Evolutionary conservation across 2,113 vertebrate species (phyloP), one percentile per base, ranked within the genome.

Genomic region (Apodemus speciosus): DNA sequence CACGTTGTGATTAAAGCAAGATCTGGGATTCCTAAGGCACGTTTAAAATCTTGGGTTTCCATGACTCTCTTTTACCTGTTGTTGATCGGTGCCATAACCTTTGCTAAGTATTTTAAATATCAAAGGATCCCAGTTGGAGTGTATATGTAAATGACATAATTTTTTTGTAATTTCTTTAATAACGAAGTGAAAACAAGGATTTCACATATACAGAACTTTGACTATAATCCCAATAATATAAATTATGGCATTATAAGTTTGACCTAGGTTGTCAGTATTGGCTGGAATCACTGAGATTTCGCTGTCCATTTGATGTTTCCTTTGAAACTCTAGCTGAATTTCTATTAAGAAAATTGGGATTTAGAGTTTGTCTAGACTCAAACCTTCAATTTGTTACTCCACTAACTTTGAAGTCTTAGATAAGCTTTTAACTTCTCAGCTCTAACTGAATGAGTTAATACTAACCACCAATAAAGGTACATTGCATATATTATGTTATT

Each of bases 51-150:
- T 4, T 23, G 64, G 18, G 25, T 16, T 10, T 18, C 64, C 15
- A 1, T 30, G 16, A 72, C n/a, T 58, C 56, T 76, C 16, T 8
- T 83, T 91, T 76, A 80, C 11, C 0, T 32, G 9, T 4, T 68
- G 6, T 30, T 69, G 10, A 85, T 84, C 77, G 25, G 11, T 69
- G 11, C 27, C 72, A 46, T 80, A 79, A 43, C 51, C 14, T 21
- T 86, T 89, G 16, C 68, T 85, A 76, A 89, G 72, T 84, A 93
- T 84, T 81, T 85, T 58, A 9, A 83, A n/a, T 89, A 83, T 69
- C 46, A 89, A 95, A 23, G 7, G 10, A 80, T 80, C 9, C 3
- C 84, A 14, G 2, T 23, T 71, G 14, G 25, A 90, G 87, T n/a
- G 0, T 69, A 83, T 79, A 49, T 66, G 32, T 27, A 32, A 11